Conservation (phyloP, 1,140 invertebrate genomes). For the Hesperophylax magnus region DNA sequence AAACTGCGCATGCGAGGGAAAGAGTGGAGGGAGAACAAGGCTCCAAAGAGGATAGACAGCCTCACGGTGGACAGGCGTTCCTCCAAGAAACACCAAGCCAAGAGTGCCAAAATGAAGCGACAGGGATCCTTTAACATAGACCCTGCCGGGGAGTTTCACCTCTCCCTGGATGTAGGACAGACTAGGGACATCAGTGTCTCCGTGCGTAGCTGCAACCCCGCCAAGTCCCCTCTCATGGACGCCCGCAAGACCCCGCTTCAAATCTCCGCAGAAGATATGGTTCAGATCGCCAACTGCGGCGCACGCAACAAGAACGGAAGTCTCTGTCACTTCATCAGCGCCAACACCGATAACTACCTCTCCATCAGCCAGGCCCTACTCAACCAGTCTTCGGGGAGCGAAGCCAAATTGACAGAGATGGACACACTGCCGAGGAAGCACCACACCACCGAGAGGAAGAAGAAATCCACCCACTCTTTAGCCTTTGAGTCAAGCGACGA, state of each 20-base stretch:
- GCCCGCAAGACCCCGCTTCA: constrained; percentile 56
- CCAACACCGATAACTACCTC: constrained; percentile 45
- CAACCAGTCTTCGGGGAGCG: constrained; percentile 39
- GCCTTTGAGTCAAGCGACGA: constrained; percentile 51
- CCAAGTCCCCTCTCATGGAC: constrained; percentile 45
- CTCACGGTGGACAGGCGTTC: constrained; percentile 49
- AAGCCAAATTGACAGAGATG: constrained; percentile 35
- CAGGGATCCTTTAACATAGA: constrained; percentile 51
- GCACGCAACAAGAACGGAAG: constrained; percentile 63
- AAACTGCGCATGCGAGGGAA: constrained; percentile 46
- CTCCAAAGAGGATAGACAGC: constrained; percentile 43
- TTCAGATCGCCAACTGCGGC: constrained; percentile 65
- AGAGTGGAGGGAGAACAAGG: constrained; percentile 51
- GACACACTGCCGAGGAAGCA: constrained; percentile 21
- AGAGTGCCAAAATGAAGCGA: constrained; percentile 50
- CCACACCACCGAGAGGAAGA: constrained; percentile 36
- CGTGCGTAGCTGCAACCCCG: constrained; percentile 39
- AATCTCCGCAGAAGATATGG: constrained; percentile 66
- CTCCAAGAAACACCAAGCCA: constrained; percentile 41
- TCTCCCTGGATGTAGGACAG: constrained; percentile 39
- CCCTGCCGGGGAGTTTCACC: constrained; percentile 42
- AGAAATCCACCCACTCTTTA: constrained; percentile 47
- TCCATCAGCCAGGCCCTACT: constrained; percentile 50
- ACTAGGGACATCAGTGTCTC: constrained; percentile 47
- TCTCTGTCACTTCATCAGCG: constrained; percentile 63